Evolutionary conservation across 1,140 invertebrate genomes (phyloP).

Genomic region (Brachionus koreanus): DNA sequence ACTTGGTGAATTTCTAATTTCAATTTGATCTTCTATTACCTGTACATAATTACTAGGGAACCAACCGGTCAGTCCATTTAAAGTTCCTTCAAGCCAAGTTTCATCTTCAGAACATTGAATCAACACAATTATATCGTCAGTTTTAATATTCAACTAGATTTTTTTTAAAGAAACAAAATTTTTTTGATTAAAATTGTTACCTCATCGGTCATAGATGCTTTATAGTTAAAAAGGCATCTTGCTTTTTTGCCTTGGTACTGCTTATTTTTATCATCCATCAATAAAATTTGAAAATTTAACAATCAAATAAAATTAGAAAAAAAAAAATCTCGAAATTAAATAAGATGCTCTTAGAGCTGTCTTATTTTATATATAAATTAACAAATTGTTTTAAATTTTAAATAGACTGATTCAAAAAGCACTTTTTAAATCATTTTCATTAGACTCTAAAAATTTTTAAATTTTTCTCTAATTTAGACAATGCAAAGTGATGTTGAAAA

Average conservation of each 20-base stretch:
- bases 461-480: too few species aligned
- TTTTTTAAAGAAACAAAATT: background rate
- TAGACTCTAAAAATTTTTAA: too few species aligned
- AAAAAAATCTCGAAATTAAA: background rate
- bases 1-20: background rate
- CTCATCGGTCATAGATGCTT: constrained; percentile 33
- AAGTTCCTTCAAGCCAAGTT: constrained; percentile 97
- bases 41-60: constrained; percentile 92
- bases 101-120: constrained; percentile 84
- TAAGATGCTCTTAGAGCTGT: too few species aligned
- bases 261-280: background rate
- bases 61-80: constrained; percentile 91
- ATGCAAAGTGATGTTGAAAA: too few species aligned
- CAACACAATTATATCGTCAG: constrained; percentile 91
- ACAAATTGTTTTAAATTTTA: too few species aligned
- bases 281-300: background rate
- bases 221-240: background rate
- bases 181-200: background rate
- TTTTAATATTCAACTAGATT: constrained; percentile 55
- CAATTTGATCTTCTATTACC: background rate
- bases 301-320: background rate
- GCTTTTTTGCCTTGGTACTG: constrained; percentile 33
- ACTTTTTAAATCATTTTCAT: too few species aligned
- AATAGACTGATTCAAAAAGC: too few species aligned
- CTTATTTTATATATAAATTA: too few species aligned